Evolutionary conservation across 2,113 vertebrate species (phyloP), one percentile per base, ranked within the genome.

Genomic region (Brachypodius melanocephalos): DNA sequence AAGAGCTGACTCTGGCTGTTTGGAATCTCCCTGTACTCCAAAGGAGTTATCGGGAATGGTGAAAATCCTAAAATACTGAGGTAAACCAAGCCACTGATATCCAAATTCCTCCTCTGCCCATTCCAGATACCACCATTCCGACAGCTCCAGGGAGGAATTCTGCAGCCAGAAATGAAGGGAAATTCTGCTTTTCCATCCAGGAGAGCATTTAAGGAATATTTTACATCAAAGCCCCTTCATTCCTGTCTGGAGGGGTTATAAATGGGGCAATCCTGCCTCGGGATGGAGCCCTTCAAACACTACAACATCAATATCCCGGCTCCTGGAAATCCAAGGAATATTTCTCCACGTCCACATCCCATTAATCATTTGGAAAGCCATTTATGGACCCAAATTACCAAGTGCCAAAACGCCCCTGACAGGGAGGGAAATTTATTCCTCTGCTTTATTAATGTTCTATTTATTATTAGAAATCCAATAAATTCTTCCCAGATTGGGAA

Each of bases 311-410:
- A 93, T 95, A 93, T 96, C 76, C 92, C 16, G 10, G 61, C n/a
- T 80, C 57, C 80, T 84, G 74, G 54, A 92, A 89, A 86, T 91
- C 95, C 75, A 92, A 77, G 61, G 90, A 88, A 95, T 92, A 90
- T 93, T 96, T 95, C 94, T 93, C 79, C 62, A 85, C 49, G 79
- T 92, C 88, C 75, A 85, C 74, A 87, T 82, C 75, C 43, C 93
- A 86, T 96, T 84, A 94, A 96, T 96, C 95, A 93, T 72, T 92
- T 86, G 83, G 87, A 91, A 95, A 95, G 79, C 85, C 84, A 85
- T 95, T 93, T 93, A 94, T 96, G 83, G 87, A 94, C 92, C 89
- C 90, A 95, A 96, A 95, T 94, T 90, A 95, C 91, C 91, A 91
- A 94, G 89, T 92, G 80, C 73, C 83, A 94, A 96, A 95, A 95